Percentiles rank a stretch among this genome's conserved stretches.
Conservation (phyloP, 1,140 invertebrate species). For the Vanessa atalanta region DNA sequence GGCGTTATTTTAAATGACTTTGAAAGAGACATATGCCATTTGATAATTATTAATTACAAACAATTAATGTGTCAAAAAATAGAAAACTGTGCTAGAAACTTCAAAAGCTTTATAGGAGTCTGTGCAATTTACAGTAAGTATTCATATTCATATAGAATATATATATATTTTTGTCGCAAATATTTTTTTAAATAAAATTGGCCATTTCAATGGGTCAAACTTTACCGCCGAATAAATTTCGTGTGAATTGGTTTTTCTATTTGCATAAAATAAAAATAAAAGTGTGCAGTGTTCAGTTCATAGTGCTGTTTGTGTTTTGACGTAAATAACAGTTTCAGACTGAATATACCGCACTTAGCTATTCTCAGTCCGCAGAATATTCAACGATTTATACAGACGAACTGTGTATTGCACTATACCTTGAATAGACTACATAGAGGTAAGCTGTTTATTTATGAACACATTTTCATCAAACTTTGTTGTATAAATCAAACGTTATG, state of each 20-base stretch:
- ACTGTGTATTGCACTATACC: slow-evolving; percentile 8
- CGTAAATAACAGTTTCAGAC: slow-evolving; percentile 30
- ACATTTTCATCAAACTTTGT: neutral
- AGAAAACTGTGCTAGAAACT: no score
- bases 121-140: no score
- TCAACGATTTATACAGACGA: slow-evolving; percentile 10
- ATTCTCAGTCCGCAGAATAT: slow-evolving; percentile 11
- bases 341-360: slow-evolving; percentile 20
- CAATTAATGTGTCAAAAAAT: no score
- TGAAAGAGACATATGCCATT: no score
- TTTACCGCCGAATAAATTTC: slow-evolving; percentile 35
- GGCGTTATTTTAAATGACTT: no score
- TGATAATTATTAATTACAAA: no score
- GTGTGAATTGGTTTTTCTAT: slow-evolving; percentile 35
- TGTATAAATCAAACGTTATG: neutral
- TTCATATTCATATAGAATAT: no score
- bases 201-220: slow-evolving; percentile 10
- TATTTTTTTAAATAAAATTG: slow-evolving; percentile 5
- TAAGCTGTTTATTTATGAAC: slow-evolving; percentile 5
- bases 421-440: slow-evolving; percentile 9
- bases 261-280: slow-evolving; percentile 39
- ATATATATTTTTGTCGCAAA: neutral
- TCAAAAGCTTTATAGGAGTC: no score
- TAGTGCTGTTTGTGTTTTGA: slow-evolving; percentile 22
- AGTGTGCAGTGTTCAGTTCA: slow-evolving; percentile 23